These are phyloP conservation scores for Marcusenius ussheri DNA, from an alignment of 2,113 vertebrate genomes.

Conservation along the genomic window DNA sequence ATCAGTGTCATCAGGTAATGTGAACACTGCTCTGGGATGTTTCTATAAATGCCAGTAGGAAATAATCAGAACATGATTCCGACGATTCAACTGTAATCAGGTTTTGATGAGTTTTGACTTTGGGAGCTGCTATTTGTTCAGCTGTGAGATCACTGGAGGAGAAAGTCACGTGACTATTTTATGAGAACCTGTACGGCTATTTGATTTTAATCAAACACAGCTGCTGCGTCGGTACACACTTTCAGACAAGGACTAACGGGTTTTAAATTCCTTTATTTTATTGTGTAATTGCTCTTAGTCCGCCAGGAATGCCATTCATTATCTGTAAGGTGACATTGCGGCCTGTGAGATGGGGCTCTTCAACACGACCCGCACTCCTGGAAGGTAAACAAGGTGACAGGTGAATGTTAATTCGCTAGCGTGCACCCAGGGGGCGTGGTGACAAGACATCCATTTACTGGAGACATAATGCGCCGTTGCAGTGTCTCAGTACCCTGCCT, in stretches of 20 bases:
- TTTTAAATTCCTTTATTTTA: slow-evolving; percentile 13
- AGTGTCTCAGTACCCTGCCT: background rate
- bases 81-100: background rate
- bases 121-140: background rate
- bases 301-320: slow-evolving; percentile 1
- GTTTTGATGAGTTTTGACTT: slow-evolving; percentile 11
- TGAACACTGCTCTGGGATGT: background rate
- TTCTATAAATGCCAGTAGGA: background rate
- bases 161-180: background rate
- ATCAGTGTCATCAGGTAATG: background rate
- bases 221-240: background rate
- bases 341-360: background rate
- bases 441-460: background rate
- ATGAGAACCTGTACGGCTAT: background rate
- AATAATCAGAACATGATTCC: background rate
- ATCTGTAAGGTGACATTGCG: background rate
- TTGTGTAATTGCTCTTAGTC: background rate
- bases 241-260: background rate
- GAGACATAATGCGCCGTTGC: background rate
- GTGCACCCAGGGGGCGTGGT: background rate
- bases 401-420: background rate
- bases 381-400: background rate
- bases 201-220: slow-evolving; percentile 6
- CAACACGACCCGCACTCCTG: background rate
- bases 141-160: background rate